Percentiles rank a stretch among this genome's conserved stretches.
These are phyloP conservation scores for Leucania comma DNA, from an alignment of 2,888 invertebrate genomes.

Conservation along the genomic window DNA sequence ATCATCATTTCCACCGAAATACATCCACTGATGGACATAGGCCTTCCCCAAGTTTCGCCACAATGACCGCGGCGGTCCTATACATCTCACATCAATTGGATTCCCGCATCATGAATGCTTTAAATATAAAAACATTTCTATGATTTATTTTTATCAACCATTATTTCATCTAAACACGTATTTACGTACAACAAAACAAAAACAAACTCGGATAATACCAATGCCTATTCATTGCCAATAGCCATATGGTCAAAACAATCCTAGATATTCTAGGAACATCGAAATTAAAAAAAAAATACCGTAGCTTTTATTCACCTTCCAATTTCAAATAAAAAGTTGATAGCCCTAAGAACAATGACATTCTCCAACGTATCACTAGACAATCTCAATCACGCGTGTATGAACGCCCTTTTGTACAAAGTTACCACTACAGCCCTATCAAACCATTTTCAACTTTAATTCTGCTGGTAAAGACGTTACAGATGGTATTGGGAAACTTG, in stretches of 20 bases:
- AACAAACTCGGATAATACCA: not conserved
- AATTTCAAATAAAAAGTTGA: slow-evolving; percentile 35
- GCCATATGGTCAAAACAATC: slow-evolving; percentile 13
- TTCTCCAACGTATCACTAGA: slow-evolving; percentile 60
- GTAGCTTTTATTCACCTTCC: slow-evolving; percentile 15
- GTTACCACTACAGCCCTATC: not conserved
- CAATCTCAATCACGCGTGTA: slow-evolving; percentile 65
- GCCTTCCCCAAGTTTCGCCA: no score
- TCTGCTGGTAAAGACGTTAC: fast-evolving
- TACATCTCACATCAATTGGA: no score
- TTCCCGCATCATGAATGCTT: not conserved
- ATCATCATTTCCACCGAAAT: no score
- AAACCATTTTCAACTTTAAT: slow-evolving; percentile 31
- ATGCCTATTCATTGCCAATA: not conserved
- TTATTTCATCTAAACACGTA: not conserved
- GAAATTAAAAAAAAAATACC: slow-evolving; percentile 3
- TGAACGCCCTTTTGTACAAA: slow-evolving; percentile 52
- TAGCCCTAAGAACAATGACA: slow-evolving; percentile 64
- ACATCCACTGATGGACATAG: no score
- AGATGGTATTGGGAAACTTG: slow-evolving; percentile 1
- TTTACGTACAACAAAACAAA: not conserved
- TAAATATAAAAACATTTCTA: not conserved
- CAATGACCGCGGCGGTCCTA: no score
- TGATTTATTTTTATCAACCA: not conserved
- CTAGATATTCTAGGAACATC: slow-evolving; percentile 21